These are phyloP conservation scores for Antheraea pernyi DNA, from an alignment of 1,140 invertebrate species.

Conservation along the genomic window DNA sequence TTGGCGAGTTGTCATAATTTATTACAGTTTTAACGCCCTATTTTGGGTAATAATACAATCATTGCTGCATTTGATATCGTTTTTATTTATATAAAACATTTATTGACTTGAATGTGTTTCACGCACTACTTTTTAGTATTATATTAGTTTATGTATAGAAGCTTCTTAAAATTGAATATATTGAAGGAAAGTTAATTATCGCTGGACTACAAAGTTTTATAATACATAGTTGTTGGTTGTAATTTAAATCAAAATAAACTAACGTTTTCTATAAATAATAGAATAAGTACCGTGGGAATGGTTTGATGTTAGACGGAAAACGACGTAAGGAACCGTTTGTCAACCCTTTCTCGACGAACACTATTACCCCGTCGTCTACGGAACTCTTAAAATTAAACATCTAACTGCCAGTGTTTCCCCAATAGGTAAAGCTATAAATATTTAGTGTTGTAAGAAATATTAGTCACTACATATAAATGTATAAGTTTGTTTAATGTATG, in stretches of 20 bases:
- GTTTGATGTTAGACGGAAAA: conserved; percentile 24
- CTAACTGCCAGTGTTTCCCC: conserved; percentile 13
- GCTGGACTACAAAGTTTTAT: too few relatives aligned
- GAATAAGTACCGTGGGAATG: conserved; percentile 26
- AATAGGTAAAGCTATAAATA: conserved; percentile 17
- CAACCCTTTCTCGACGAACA: conserved; percentile 31
- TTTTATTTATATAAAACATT: not conserved
- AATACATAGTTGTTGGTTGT: not conserved
- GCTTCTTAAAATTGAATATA: too few relatives aligned
- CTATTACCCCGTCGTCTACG: conserved; percentile 19
- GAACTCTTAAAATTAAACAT: conserved; percentile 25
- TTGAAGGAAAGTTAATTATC: too few relatives aligned
- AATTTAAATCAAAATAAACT: not conserved
- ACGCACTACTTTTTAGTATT: too few relatives aligned
- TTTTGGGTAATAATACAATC: not conserved
- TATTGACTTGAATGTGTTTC: too few relatives aligned
- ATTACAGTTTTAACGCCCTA: not conserved
- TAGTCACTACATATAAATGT: not conserved
- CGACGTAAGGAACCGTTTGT: conserved; percentile 24
- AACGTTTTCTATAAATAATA: not conserved
- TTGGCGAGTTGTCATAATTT: not conserved
- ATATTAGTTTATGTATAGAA: too few relatives aligned
- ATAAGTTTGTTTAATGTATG: not conserved
- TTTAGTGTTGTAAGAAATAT: conserved; percentile 10
- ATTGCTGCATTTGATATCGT: too few relatives aligned